phyloP scores from a whole-genome alignment of 2,113 vertebrate genomes.

The Bothrops jararaca region DNA sequence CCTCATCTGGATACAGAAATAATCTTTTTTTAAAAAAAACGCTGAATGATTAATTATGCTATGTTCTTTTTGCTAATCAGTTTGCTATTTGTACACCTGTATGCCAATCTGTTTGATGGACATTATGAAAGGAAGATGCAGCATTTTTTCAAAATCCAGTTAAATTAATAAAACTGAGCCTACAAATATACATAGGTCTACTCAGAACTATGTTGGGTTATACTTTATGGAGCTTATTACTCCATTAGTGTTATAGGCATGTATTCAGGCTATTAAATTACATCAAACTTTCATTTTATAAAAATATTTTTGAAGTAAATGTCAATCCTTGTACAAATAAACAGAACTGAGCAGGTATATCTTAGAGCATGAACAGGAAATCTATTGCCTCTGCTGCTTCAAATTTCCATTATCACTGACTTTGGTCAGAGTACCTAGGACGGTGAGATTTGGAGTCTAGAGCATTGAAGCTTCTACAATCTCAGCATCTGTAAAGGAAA shows the following conservation, averaged over 20 bases:
- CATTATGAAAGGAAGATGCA: background rate
- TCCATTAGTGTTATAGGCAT: background rate
- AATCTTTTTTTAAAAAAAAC: background rate
- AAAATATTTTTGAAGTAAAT: background rate
- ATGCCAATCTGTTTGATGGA: background rate
- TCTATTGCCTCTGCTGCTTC: background rate
- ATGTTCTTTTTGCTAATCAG: slow-evolving; percentile 17
- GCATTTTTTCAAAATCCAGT: background rate
- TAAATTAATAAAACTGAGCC: background rate
- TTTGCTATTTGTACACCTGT: background rate
- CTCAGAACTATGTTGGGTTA: background rate
- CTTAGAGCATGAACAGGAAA: background rate
- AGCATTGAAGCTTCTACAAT: background rate
- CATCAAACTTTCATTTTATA: background rate
- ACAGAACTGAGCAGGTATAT: background rate
- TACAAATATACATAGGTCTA: background rate
- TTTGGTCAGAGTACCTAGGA: background rate
- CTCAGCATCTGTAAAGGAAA: background rate
- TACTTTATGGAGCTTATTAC: background rate
- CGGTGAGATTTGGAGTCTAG: background rate
- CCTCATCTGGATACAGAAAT: background rate
- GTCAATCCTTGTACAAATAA: background rate
- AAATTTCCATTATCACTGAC: background rate
- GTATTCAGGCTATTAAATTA: background rate
- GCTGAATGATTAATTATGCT: background rate